Base-by-base conservation (phyloP, 2,797 vertebrate genomes). In the Sparidentex hasta region DNA sequence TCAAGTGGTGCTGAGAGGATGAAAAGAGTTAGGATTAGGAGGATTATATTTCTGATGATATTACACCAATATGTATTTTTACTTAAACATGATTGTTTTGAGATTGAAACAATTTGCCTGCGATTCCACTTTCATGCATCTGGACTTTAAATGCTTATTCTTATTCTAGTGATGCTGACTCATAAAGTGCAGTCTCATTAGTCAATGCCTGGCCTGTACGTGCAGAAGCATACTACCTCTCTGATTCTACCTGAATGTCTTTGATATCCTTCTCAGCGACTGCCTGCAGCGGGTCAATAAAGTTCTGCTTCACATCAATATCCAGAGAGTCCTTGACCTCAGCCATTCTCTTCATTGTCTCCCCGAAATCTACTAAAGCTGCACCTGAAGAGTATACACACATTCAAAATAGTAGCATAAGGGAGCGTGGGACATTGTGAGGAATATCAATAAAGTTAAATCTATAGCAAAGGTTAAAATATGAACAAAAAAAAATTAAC, bases 271-370 rank as follows among this genome's bases (percentile, higher is more conserved):
- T 99, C 56, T 99, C 98, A 16, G 96, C 96, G 21, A 99, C 92
- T 55, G 95, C 96, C 94, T 99, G 98, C 56, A 99, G 94, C 3
- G 98, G 98, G 81, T 99, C 98, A 0, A 99, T 97, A 85, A 99
- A 99, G 87, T 99, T 99, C 74, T 99, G 98, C 81, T 99, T 99
- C 77, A 99, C 98, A 41, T 99, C 97, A 2, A 99, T 99, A 87
- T 99, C 98, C 92, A 99, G 91, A 0, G 96, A 97, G 89, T 99
- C 97, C 91, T 99, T 99, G 68, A 98, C 95, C 83, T 99, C 97
- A 0, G 97, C 95, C 95, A 99, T 71, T 72, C 95, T 96, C 84
- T 96, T 98, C 98, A 99, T 99, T 3, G 98, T 94, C 11, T 99
- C 98, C 0, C 98, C 98, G 0, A 97, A 95, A 0, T 98, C 98